Evolutionary conservation across 2,888 invertebrate genomes (phyloP), one percentile per base, ranked within the genome.

Genomic region (Falcaria lacertinaria): DNA sequence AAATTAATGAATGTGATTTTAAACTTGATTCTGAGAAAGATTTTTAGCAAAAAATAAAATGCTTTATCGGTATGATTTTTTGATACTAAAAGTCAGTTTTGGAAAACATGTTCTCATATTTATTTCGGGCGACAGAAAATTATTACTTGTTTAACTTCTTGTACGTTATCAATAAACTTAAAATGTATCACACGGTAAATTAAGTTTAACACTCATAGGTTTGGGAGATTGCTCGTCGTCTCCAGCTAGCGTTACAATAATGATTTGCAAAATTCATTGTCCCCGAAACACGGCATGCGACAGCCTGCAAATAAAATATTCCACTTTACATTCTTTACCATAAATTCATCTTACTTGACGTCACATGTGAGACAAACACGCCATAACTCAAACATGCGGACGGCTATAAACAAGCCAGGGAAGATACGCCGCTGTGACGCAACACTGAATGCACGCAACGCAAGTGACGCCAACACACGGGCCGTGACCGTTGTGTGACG

Each of bases 311-410:
- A 43, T 64, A 62, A 64, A 62, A 65, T 58, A 65, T 61, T 57
- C 54, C 54, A 48, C 51, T 52, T 44, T 44, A 32, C 25, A 42
- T 63, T 57, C 53, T 54, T 56, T 50, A 52, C 55, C 70, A 72
- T 72, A 76, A 78, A 79, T 79, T 68, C 67, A 69, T 74, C 71
- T 67, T 66, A 49, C 54, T 49, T 50, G 52, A 52, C 67, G 67
- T 67, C 70, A 67, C 60, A 54, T 53, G 59, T 54, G 60, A 68
- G 67, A 73, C 72, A 64, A 65, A 67, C 64, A 60, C 54, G 65
- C 69, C 64, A 78, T 82, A 82, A 80, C 70, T 83, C 82, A 82
- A 70, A 75, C 69, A 69, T 52, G 58, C 64, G 52, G 56, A 49
- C 48, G 45, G 66, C 65, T 67, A 75, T 76, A 77, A 76, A 76